Evolutionary conservation across 1,140 invertebrate genomes (phyloP).

Genomic region (Orius laevigatus): DNA sequence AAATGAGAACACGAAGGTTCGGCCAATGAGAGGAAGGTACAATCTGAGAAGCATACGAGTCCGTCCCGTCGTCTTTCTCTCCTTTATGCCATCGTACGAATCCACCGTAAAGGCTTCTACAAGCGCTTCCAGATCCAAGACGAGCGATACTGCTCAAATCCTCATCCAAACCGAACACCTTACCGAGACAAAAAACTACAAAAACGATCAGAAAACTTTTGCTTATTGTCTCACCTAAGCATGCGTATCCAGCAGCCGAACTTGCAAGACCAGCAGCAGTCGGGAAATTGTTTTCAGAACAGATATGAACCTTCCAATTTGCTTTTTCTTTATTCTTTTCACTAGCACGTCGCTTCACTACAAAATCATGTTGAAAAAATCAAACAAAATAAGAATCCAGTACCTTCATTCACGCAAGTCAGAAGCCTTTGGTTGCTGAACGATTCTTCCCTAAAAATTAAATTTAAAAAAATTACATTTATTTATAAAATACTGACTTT

Average conservation of each 20-base stretch:
- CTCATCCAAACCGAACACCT: constrained; percentile 57
- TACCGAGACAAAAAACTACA: constrained; percentile 43
- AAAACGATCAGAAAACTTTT: neutral
- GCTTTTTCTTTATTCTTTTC: constrained; percentile 25
- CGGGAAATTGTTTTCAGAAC: constrained; percentile 95
- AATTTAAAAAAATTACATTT: constrained; percentile 9
- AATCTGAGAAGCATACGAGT: constrained; percentile 69
- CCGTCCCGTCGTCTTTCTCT: constrained; percentile 43
- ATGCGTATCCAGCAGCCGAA: constrained; percentile 95
- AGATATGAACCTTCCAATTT: constrained; percentile 66
- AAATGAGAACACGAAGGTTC: constrained; percentile 71
- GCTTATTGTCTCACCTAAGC: constrained; percentile 36
- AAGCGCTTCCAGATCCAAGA: constrained; percentile 88
- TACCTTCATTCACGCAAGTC: constrained; percentile 65
- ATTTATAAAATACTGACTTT: constrained; percentile 32
- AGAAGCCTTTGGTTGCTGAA: constrained; percentile 54
- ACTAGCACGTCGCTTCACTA: constrained; percentile 25
- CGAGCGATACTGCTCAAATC: constrained; percentile 74
- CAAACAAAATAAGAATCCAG: constrained; percentile 29
- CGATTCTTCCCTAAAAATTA: constrained; percentile 44
- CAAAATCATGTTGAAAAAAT: constrained; percentile 16
- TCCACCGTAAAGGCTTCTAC: constrained; percentile 84
- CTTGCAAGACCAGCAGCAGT: constrained; percentile 95
- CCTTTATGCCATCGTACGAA: constrained; percentile 78
- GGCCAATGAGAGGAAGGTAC: constrained; percentile 68